Evolutionary conservation across 2,113 vertebrate species (phyloP).

Genomic region (Dromiciops gliroides): DNA sequence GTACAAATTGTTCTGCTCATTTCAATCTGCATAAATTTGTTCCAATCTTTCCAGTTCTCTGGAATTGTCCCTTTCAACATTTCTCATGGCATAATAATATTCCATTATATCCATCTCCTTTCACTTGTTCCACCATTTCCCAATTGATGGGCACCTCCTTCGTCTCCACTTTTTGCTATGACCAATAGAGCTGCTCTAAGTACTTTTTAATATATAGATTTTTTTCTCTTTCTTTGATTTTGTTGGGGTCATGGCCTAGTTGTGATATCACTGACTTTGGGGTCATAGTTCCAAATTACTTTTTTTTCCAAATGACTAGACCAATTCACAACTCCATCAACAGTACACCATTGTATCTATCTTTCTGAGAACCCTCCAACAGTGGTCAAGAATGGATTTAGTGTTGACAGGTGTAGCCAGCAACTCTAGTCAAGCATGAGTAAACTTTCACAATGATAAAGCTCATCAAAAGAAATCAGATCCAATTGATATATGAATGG

Average conservation of each 20-base stretch:
- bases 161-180: neutral
- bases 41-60: neutral
- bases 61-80: neutral
- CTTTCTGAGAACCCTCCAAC: no score
- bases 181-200: no score
- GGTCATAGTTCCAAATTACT: neutral
- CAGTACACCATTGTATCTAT: no score
- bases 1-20: neutral
- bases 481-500: neutral
- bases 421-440: no score
- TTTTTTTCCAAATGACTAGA: no score
- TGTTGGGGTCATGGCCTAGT: neutral
- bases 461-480: neutral
- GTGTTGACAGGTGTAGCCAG: no score
- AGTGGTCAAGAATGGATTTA: no score
- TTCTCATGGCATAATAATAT: neutral
- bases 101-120: neutral
- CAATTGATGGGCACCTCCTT: neutral
- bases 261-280: neutral
- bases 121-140: neutral
- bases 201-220: no score
- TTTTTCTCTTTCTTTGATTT: neutral
- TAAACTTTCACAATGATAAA: no score
- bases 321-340: no score
- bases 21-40: neutral